Percentiles rank a stretch among this genome's conserved stretches.
phyloP scores from a whole-genome alignment of 2,113 vertebrate genomes.

The Dipodomys spectabilis region DNA sequence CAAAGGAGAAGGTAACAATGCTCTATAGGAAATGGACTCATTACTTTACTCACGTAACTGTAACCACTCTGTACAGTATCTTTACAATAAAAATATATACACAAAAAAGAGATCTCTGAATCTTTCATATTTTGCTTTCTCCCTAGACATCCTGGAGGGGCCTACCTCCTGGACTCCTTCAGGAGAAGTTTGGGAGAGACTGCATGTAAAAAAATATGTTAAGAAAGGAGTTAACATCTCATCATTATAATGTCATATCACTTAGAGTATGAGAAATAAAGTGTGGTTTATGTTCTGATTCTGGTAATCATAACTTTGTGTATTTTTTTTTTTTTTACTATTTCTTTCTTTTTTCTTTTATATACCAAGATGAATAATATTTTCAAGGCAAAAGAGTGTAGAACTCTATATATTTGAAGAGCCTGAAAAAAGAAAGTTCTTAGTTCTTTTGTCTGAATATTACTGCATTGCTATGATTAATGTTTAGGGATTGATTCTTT shows the following conservation, averaged over 20 bases:
- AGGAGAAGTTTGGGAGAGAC: rapidly evolving
- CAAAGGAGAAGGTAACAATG: no score
- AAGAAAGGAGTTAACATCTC: not conserved
- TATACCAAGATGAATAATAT: not conserved
- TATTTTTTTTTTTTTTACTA: not conserved
- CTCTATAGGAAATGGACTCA: no score
- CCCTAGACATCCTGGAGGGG: not conserved
- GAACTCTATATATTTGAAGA: not conserved
- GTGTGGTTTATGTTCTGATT: not conserved
- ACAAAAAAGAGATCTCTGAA: not conserved
- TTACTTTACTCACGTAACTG: no score
- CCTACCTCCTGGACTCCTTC: not conserved
- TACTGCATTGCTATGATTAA: not conserved
- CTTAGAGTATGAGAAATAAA: not conserved
- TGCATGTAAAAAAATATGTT: not conserved
- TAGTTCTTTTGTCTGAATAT: not conserved
- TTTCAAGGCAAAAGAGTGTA: not conserved
- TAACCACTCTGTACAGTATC: no score
- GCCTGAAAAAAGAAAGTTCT: not conserved
- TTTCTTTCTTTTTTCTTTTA: not conserved
- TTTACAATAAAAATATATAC: no score
- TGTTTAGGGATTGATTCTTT: not conserved
- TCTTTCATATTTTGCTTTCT: not conserved
- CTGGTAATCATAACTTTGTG: not conserved
- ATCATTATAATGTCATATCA: not conserved